Percentiles rank a stretch among this genome's conserved stretches.
Evolutionary conservation across 2,888 invertebrate genomes (phyloP).

Genomic region (Synanthedon vespiformis): DNA sequence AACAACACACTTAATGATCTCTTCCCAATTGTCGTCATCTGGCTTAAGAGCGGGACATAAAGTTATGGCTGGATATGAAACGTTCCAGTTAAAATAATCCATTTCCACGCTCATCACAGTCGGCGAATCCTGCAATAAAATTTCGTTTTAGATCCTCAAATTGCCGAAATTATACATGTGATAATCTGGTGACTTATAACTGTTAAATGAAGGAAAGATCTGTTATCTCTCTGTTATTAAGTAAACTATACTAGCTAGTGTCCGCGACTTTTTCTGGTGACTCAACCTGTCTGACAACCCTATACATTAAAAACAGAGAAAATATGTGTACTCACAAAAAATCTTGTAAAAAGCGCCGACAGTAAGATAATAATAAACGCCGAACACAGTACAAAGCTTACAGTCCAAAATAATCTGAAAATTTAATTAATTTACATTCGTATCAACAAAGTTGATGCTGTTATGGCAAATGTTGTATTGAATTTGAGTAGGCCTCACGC

Average conservation of each 20-base stretch:
- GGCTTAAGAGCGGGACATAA: constrained; percentile 73
- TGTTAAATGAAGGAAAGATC: no score
- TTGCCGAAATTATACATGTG: no score
- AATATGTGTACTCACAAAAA: constrained; percentile 29
- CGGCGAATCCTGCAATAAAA: constrained; percentile 65
- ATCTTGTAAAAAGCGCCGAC: constrained; percentile 35
- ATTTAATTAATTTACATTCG: neutral
- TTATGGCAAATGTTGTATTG: neutral
- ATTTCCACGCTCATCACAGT: constrained; percentile 79
- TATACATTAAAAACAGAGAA: no score
- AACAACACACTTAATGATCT: constrained; percentile 31
- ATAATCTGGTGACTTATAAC: no score
- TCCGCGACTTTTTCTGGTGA: no score
- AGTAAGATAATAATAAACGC: constrained; percentile 31
- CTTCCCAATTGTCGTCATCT: constrained; percentile 38
- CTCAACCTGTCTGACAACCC: no score
- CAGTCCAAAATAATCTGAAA: constrained; percentile 47
- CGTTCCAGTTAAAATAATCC: constrained; percentile 77
- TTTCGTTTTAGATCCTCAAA: no score
- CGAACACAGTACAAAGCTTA: constrained; percentile 27
- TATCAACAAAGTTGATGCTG: neutral
- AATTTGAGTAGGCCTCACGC: neutral
- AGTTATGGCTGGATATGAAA: constrained; percentile 76
- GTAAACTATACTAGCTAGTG: no score
- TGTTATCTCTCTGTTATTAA: no score